Percentiles rank a stretch among this genome's conserved stretches.
These are phyloP conservation scores for Dicroscelio sp. DNA, from an alignment of 2,888 invertebrate genomes.

Conservation along the genomic window DNA sequence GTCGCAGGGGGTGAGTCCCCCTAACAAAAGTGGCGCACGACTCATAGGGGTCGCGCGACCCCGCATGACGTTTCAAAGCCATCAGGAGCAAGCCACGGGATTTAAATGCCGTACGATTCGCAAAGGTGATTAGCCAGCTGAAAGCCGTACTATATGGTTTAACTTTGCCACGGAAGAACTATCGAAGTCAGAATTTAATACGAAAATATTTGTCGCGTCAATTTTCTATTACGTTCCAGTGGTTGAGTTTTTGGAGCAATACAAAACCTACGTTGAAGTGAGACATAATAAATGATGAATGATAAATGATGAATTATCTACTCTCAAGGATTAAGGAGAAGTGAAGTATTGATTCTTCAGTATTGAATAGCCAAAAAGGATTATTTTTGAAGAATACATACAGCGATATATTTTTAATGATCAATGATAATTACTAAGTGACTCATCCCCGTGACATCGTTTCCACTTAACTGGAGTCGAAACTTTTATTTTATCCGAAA, in stretches of 20 bases:
- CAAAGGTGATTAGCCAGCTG: constrained; percentile 85
- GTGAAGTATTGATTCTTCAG: no score
- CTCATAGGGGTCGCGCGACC: constrained; percentile 83
- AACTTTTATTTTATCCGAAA: constrained; percentile 46
- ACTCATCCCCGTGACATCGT: constrained; percentile 36
- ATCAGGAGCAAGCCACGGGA: constrained; percentile 83
- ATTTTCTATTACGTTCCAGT: constrained; percentile 48
- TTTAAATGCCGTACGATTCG: constrained; percentile 87
- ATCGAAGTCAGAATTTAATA: constrained; percentile 75
- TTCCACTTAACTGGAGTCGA: constrained; percentile 10
- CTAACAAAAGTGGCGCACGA: constrained; percentile 86
- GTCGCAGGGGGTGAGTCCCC: constrained; percentile 82
- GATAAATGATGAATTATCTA: no score
- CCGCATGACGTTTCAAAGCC: constrained; percentile 86
- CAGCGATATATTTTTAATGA: no score
- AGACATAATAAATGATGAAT: not conserved
- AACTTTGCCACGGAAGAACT: constrained; percentile 78
- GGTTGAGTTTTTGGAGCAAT: no score
- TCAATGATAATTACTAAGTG: not conserved
- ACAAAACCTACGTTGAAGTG: no score
- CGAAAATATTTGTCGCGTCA: constrained; percentile 67
- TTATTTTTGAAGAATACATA: no score
- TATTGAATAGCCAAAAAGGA: no score
- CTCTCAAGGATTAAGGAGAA: no score
- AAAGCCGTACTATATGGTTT: constrained; percentile 80